These are phyloP conservation scores for Jaculus jaculus DNA, from an alignment of 2,113 vertebrate species.

Conservation along the genomic window DNA sequence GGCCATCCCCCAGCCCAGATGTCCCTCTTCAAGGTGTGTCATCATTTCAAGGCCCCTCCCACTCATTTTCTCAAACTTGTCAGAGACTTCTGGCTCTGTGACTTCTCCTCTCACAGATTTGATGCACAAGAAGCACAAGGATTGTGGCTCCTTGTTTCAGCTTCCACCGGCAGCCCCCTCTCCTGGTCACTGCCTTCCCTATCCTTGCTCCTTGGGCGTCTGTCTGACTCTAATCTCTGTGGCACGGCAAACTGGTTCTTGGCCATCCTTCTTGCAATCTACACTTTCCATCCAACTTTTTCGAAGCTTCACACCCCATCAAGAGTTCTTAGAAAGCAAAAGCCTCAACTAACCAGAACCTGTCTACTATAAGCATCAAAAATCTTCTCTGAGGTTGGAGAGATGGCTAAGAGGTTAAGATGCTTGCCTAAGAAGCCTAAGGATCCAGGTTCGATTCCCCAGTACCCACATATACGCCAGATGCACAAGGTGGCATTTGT, in stretches of 20 bases:
- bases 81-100: background rate
- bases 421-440: no score
- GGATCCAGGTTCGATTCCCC: no score
- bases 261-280: fast-evolving
- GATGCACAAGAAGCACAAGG: background rate
- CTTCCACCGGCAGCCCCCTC: background rate
- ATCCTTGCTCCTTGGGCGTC: no score
- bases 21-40: background rate
- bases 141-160: background rate
- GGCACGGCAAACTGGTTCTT: background rate
- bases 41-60: background rate
- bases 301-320: background rate
- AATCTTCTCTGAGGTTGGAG: background rate
- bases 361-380: background rate
- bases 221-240: background rate
- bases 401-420: no score
- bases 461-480: no score
- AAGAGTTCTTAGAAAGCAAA: background rate
- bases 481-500: no score
- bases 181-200: background rate
- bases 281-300: background rate
- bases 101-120: background rate
- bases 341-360: background rate
- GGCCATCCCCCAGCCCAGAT: no score
- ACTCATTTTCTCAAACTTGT: background rate